Evolutionary conservation across 92 coral and sea anemone species (phyloP).

Genomic region (Paragorgia papillata): DNA sequence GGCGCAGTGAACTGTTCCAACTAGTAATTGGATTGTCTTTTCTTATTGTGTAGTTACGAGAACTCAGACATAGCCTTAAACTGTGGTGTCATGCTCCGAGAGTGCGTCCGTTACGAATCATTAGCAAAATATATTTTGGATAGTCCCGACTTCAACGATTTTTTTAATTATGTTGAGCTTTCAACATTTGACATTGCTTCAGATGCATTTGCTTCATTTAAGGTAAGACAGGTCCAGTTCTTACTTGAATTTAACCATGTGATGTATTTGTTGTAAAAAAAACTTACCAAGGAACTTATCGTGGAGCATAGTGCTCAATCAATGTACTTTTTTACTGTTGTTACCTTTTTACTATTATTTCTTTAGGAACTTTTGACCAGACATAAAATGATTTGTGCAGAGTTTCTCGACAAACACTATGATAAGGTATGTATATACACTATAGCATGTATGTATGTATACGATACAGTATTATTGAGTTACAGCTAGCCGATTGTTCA

Average conservation of each 20-base stretch:
- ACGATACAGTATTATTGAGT: too few species aligned
- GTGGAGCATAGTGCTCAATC: too few species aligned
- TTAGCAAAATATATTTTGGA: slow-evolving; percentile 59
- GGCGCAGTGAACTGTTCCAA: too few species aligned
- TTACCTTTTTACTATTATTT: too few species aligned
- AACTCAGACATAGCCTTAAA: slow-evolving; percentile 81
- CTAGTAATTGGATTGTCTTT: not conserved
- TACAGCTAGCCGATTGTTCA: too few species aligned
- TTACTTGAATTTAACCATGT: too few species aligned
- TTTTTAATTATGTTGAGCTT: slow-evolving; percentile 85
- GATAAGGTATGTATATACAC: too few species aligned
- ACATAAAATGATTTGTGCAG: slow-evolving; percentile 86
- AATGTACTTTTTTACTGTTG: too few species aligned
- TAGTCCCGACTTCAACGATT: slow-evolving; percentile 59
- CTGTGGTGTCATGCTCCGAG: slow-evolving; percentile 92
- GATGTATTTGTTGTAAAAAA: too few species aligned
- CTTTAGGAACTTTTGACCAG: slow-evolving; percentile 88
- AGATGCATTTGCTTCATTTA: slow-evolving; percentile 94
- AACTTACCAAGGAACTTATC: too few species aligned
- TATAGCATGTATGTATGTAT: too few species aligned
- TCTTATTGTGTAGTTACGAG: slow-evolving; percentile 65
- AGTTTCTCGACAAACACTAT: slow-evolving; percentile 73
- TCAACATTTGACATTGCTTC: slow-evolving; percentile 99
- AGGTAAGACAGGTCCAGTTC: slow-evolving; percentile 58
- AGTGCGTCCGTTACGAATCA: slow-evolving; percentile 71